Base-by-base conservation (phyloP, 2,888 invertebrate genomes). In the Mesorhabditis sp. region DNA sequence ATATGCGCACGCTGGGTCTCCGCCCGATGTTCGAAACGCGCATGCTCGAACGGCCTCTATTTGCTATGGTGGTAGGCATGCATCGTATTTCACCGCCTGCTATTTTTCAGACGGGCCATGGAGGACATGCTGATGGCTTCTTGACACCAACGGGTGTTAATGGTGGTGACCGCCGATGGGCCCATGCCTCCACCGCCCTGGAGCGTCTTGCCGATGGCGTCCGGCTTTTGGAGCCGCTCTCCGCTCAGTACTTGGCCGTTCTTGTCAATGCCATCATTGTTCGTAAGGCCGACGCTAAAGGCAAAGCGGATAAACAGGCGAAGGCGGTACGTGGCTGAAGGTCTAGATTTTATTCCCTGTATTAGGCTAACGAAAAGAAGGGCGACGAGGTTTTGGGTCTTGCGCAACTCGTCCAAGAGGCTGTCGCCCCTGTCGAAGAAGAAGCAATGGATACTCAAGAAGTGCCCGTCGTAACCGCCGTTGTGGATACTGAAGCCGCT, bases 191-290 rank as follows among this genome's bases (percentile, higher is more conserved):
- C 4, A 69, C 72, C 4, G 74, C 73, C 44, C n/a, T 78, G 13
- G 81, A 81, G n/a, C 70, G 80, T 15, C 69, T 80, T 6, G 69
- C 71, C 4, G 75, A 75, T n/a, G 71, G 67, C 45, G 62, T 67
- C 1, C 69, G 70, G 1, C 65, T 77, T 4, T 67, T 79, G 74
- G 78, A 81, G 4, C 68, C 77, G 4, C 61, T 74, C 6, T 80
- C 81, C 4, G 62, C 69, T 6, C 72, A 77, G 13, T 82, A 72
- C 66, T 65, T 79, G 4, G 67, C 65, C 28, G 64, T 74, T 28
- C 65, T 79, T 44, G 66, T 77, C 43, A 72, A 71, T 45, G 66
- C 72, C n/a, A 61, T 71, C 28, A 70, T 76, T 13, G 63, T 68
- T 2, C 58, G 58, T 10, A 50, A 50, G n/a, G 58, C 67, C 1